Base-by-base conservation (phyloP, 2,113 vertebrate genomes). In the Neoarius graeffei region DNA sequence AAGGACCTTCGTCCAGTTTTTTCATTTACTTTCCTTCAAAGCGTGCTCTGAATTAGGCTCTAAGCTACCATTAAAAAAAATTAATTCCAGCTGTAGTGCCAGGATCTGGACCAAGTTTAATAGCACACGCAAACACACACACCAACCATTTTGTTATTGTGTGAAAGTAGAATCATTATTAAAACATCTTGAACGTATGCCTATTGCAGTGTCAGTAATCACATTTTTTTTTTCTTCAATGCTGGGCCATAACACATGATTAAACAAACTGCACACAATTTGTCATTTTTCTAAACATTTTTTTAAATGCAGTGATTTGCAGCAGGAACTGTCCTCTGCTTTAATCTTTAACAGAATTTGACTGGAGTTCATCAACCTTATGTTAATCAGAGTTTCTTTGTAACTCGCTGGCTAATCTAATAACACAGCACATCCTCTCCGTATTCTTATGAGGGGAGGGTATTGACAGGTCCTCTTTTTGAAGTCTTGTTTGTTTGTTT, bases 21-120 rank as follows among this genome's bases (percentile, higher is more conserved):
- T 66, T 83, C 1, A 10, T 27, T 64, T 69, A 69, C n/a, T 56
- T 54, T 69, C 11, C 48, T 57, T 42, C 30, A 74, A 15, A 62
- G 25, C 7, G 13, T 17, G 7, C 25, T 57, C 48, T 27, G 60
- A 48, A 8, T 84, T 56, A 30, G 77, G n/a, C 27, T 80, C 20
- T 30, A 54, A 14, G 15, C 42, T 42, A 54, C 77, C 86, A 84
- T 90, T 88, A 48, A 73, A 42, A 74, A 20, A 81, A 35, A 89
- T 64, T 6, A 35, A 79, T n/a, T 85, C 23, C 23, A 66, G 79
- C 30, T 62, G 20, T 76, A 60, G 35, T 87, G 82, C 86, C 76
- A 86, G 84, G 67, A 89, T 35, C 27, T 30, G 1, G 25, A 30
- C 27, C 7, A 19, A 42, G 56, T 42, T 59, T 42, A 60, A 42